Evolutionary conservation across 2,888 invertebrate genomes (phyloP), one percentile per base, ranked within the genome.

Genomic region (Cantharis rustica): DNA sequence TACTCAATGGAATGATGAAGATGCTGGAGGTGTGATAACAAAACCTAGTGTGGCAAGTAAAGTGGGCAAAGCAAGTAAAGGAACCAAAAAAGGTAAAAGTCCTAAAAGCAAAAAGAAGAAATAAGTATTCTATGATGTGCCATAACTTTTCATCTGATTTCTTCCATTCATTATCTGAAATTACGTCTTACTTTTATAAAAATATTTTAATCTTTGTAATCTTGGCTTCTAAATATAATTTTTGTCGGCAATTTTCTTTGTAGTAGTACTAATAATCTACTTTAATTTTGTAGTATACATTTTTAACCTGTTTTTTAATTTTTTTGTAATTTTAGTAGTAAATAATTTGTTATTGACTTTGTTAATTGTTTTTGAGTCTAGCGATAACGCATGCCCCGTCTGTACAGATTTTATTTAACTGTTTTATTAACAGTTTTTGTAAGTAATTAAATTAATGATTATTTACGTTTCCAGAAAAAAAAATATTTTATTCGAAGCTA

Each of bases 1-100:
- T 80, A 91, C 93, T 16, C 95, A 95, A 84, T 92, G 92, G 76
- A 91, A 91, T 75, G 91, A 92, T n/a, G 89, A 89, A 0, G 90
- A 88, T 3, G 47, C 47, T 47, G 64, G 64, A 20, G 20, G 5
- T 20, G 7, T 47, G n/a, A 9, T 7, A 47, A 2, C 7, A 47
- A 47, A 47, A 47, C 5, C 47, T 47, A 47, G 47, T n/a, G 7
- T 9, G 5, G 71, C 66, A 7, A 78, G 82, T 11, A 79, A 69
- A 10, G 76, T 68, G 10, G 83, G 76, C 26, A 82, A 80, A 11
- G 72, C 68, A 23, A 80, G 80, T 26, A 82, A 80, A 11, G 72
- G 71, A 20, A 80, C 80, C n/a, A 47, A 47, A 47, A 7, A 7
- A 2, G 47, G 7, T n/a, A 47, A 47, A n/a, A 7, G n/a, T 13